Conservation (phyloP, 1,140 invertebrate genomes). For the Wiebesia pumilae region DNA sequence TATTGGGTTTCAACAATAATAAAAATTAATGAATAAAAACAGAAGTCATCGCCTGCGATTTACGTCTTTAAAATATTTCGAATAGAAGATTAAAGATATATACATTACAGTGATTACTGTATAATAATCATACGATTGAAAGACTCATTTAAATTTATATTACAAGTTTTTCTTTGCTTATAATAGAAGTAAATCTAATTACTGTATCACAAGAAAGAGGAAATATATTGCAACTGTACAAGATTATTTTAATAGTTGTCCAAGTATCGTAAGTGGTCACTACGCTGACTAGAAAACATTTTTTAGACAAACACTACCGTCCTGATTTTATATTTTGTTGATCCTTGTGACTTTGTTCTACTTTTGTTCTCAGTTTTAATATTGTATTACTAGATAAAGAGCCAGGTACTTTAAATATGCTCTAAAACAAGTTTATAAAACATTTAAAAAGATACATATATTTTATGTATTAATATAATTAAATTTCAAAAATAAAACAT, state of each 20-base stretch:
- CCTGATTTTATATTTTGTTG: constrained; percentile 64
- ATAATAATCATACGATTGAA: constrained; percentile 44
- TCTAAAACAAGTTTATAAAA: constrained; percentile 75
- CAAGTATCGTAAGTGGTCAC: constrained; percentile 65
- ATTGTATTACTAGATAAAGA: constrained; percentile 81
- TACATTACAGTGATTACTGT: constrained; percentile 38
- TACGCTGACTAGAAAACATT: constrained; percentile 64
- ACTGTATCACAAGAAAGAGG: constrained; percentile 49
- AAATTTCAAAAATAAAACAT: constrained; percentile 24
- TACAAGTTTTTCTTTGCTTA: constrained; percentile 17
- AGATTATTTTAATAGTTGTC: constrained; percentile 60
- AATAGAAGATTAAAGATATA: constrained; percentile 38
- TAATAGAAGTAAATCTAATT: constrained; percentile 37
- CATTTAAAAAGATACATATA: not conserved
- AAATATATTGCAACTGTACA: constrained; percentile 41
- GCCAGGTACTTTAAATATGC: constrained; percentile 86
- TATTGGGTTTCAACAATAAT: constrained; percentile 33
- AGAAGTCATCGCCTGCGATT: constrained; percentile 55
- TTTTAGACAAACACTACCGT: constrained; percentile 64
- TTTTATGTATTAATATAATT: not conserved
- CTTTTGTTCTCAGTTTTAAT: constrained; percentile 78
- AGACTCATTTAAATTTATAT: constrained; percentile 26
- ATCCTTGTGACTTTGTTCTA: constrained; percentile 75
- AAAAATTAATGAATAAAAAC: constrained; percentile 25
- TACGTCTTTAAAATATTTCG: constrained; percentile 42